A percentile compares a stretch with the other conserved stretches of the same genome.
phyloP scores from a whole-genome alignment of 2,797 vertebrate species.

The Podarcis siculus region DNA sequence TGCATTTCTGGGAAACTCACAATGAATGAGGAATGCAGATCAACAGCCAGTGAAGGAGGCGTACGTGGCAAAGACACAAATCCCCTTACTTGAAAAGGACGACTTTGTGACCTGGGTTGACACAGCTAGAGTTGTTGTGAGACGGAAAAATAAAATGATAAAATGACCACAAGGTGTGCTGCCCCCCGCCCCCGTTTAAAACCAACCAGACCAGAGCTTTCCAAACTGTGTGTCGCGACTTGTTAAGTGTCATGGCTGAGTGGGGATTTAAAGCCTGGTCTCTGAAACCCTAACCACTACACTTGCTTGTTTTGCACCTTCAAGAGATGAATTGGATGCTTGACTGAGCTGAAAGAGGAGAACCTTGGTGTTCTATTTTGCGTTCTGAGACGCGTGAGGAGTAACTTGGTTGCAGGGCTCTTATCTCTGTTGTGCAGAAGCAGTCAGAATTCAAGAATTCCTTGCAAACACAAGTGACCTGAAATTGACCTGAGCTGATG shows the following conservation, averaged over 20 bases:
- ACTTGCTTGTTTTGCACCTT: neutral
- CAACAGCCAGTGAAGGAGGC: neutral
- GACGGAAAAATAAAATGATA: neutral
- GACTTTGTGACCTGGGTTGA: neutral
- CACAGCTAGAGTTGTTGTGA: neutral
- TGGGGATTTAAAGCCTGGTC: too few relatives aligned
- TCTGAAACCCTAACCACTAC: neutral
- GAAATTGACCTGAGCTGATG: neutral
- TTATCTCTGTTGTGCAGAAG: constrained; percentile 14
- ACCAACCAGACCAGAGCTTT: too few relatives aligned
- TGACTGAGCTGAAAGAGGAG: neutral
- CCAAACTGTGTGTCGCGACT: too few relatives aligned
- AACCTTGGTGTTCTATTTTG: neutral
- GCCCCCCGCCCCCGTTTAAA: too few relatives aligned
- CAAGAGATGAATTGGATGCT: neutral
- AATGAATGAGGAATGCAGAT: neutral
- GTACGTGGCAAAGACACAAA: neutral
- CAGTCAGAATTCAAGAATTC: neutral
- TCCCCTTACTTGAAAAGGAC: neutral
- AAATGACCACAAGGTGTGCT: neutral
- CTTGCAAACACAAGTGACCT: neutral
- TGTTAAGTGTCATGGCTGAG: too few relatives aligned
- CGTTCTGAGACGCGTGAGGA: neutral
- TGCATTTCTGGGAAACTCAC: neutral
- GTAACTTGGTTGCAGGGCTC: neutral